phyloP scores from a whole-genome alignment of 2,888 invertebrate species.

The Bruchidius siliquastri region DNA sequence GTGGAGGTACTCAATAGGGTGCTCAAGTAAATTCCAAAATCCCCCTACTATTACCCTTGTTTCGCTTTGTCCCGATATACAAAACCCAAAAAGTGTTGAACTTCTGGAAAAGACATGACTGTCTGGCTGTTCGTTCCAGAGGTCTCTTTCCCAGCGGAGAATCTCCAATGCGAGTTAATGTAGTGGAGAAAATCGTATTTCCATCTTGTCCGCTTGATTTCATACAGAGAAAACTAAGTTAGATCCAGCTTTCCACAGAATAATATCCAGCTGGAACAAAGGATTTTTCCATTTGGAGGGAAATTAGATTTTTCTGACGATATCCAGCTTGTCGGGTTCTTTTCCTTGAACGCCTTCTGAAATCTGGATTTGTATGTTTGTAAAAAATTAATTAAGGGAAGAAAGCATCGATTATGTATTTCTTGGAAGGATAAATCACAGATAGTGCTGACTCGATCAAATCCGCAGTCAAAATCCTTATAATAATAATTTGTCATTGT shows the following conservation, averaged over 20 bases:
- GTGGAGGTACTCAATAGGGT: too few species aligned
- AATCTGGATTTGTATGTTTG: background rate
- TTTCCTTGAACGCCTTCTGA: background rate
- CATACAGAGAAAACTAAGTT: conserved; percentile 31
- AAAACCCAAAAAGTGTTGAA: background rate
- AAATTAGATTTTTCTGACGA: background rate
- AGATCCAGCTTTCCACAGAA: conserved; percentile 20
- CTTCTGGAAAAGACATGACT: background rate
- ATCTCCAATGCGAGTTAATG: conserved; percentile 34
- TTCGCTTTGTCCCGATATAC: background rate
- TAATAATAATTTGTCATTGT: too few species aligned
- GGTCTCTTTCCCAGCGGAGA: conserved; percentile 26
- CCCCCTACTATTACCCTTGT: background rate
- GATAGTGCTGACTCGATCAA: too few species aligned
- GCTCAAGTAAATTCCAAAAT: too few species aligned
- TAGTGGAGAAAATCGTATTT: conserved; percentile 36
- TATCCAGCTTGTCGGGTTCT: background rate
- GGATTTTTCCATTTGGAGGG: background rate
- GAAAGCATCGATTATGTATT: too few species aligned
- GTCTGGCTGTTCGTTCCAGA: background rate
- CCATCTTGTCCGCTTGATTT: conserved; percentile 32
- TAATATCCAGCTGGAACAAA: background rate
- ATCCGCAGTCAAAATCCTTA: too few species aligned
- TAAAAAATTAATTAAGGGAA: too few species aligned
- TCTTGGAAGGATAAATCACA: too few species aligned